These are phyloP conservation scores for Cheilosia vulpina DNA, from an alignment of 2,888 invertebrate genomes.

Conservation along the genomic window DNA sequence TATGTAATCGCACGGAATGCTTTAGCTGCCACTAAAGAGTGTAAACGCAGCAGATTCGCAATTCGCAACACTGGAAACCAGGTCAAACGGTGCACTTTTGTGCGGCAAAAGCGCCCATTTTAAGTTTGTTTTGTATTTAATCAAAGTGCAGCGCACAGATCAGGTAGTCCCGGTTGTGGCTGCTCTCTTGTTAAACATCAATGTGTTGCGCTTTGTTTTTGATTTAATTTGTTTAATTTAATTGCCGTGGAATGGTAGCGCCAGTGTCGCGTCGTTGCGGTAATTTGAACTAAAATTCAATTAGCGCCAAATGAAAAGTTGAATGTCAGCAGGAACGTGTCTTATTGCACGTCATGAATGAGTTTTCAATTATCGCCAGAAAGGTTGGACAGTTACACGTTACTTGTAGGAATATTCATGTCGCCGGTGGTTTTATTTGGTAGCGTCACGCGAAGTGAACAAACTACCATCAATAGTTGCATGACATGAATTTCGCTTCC, in stretches of 20 bases:
- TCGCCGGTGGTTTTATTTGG: constrained; percentile 18
- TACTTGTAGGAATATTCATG: constrained; percentile 7
- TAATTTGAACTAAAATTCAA: constrained; percentile 28
- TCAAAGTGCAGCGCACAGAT: constrained; percentile 2
- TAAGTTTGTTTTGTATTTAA: not conserved
- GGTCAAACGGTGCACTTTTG: constrained; percentile 43
- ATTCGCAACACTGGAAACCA: constrained; percentile 23
- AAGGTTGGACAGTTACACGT: constrained; percentile 25
- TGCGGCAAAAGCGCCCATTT: not conserved
- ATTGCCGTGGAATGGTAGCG: constrained; percentile 7
- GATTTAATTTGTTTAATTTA: constrained; percentile 20
- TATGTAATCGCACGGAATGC: constrained; percentile 41
- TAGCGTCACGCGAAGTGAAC: not conserved
- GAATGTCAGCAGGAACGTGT: not conserved
- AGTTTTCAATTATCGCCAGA: constrained; percentile 6
- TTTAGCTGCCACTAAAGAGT: constrained; percentile 3
- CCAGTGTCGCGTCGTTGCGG: constrained; percentile 16
- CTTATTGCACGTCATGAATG: not conserved
- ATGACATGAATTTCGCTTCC: not conserved
- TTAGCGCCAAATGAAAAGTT: constrained; percentile 4
- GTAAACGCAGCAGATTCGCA: constrained; percentile 12
- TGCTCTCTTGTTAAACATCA: constrained; percentile 51
- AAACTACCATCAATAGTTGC: not conserved
- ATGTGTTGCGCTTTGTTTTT: constrained; percentile 45
- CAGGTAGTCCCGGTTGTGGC: constrained; percentile 1